Evolutionary conservation across 2,113 vertebrate species (phyloP), one percentile per base, ranked within the genome.

Genomic region (Rhea americana): DNA sequence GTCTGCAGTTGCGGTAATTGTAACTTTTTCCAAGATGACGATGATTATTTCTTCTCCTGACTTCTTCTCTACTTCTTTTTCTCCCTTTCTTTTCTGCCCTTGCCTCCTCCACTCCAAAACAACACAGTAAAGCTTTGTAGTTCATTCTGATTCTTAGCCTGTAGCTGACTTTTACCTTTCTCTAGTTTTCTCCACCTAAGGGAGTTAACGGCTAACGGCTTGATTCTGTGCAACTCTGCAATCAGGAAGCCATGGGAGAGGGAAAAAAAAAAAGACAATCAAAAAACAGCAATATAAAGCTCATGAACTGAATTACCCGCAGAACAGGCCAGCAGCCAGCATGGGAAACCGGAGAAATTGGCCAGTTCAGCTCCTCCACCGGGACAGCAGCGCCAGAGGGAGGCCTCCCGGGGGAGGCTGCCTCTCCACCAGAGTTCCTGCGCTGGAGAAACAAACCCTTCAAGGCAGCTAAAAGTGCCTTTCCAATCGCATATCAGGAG

Each of bases 261-360:
- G 2, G 43, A 72, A 73, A 88, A 62, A 83, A 7, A 19, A 48
- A 68, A 89, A 26, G 14, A 37, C 66, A 77, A 88, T 35, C 35
- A 58, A 80, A 21, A 26, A 19, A 35, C 50, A 3, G 39, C 39
- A 68, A 43, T 48, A 51, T 68, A 77, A 93, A 48, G 51, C 16
- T 91, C 28, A 66, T 59, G 76, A 90, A 85, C 63, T 16, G 61
- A 77, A 85, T 18, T 91, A 85, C 79, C 80, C 94, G 85, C 71
- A 91, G 85, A 82, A 48, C 65, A 92, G 85, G 91, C 79, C 75
- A 78, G 82, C 72, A 91, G 85, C 87, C 96, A 96, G 85, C 43
- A 74, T 12, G 47, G 73, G 91, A 91, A 96, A 94, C 65, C 47
- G 56, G 43, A 94, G 91, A 78, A 95, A 94, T 5, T 74, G 51